A percentile compares a stretch with the other conserved stretches of the same genome.
Evolutionary conservation across 2,797 vertebrate genomes (phyloP).

Genomic region (Rhinatrema bivittatum): DNA sequence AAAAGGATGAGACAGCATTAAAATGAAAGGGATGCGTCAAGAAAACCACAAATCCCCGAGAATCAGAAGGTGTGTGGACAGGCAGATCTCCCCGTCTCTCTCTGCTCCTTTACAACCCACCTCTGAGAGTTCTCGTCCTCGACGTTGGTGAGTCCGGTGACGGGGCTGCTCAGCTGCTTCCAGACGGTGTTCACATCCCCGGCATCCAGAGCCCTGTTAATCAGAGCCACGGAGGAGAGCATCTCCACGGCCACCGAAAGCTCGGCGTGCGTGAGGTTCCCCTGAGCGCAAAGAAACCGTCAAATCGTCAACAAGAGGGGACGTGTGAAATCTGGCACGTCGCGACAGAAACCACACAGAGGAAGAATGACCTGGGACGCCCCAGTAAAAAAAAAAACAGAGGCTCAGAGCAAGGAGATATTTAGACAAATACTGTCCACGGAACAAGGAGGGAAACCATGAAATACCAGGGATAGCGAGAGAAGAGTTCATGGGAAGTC

Average conservation of each 20-base stretch:
- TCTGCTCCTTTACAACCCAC: constrained; percentile 42
- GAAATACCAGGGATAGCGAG: no score
- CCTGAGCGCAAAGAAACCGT: constrained; percentile 50
- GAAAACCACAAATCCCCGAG: neutral
- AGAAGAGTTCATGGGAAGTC: neutral
- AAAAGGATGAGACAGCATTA: no score
- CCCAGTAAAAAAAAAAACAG: no score
- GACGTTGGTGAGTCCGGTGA: constrained; percentile 87
- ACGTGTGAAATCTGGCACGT: no score
- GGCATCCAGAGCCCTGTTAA: constrained; percentile 83
- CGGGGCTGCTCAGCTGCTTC: constrained; percentile 80
- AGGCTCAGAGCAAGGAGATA: no score
- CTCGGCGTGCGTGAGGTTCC: constrained; percentile 81
- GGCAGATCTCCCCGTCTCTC: neutral
- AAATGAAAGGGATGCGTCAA: no score
- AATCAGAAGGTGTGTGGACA: no score
- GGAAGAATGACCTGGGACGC: no score
- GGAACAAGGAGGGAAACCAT: no score
- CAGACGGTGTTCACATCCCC: constrained; percentile 77
- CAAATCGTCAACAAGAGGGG: no score
- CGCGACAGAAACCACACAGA: no score
- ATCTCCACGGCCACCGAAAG: constrained; percentile 92
- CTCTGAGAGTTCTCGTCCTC: constrained; percentile 89
- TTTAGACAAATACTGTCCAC: no score
- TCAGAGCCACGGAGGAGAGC: constrained; percentile 92